A percentile compares a stretch with the other conserved stretches of the same genome.
These are phyloP conservation scores for Heloderma charlesbogerti DNA, from an alignment of 2,113 vertebrate species.

Conservation along the genomic window DNA sequence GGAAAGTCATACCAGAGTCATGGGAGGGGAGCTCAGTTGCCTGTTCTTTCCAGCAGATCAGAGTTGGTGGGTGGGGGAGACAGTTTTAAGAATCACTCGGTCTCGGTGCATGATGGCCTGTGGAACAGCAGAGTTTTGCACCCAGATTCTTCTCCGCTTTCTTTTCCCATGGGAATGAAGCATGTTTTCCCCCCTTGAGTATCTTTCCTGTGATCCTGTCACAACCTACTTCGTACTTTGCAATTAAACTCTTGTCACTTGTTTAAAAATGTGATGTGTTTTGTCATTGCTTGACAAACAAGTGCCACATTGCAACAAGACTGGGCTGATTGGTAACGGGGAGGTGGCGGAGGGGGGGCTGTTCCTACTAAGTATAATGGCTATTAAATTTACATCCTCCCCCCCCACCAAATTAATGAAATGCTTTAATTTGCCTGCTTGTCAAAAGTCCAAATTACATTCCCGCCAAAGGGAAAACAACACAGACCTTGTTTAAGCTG, in stretches of 20 bases:
- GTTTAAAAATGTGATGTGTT: slow-evolving; percentile 60
- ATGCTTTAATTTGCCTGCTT: slow-evolving; percentile 52
- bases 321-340: slow-evolving; percentile 64
- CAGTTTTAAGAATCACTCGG: neutral
- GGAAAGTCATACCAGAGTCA: neutral
- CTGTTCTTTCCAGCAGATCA: accelerated
- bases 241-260: slow-evolving; percentile 66
- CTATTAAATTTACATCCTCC: slow-evolving; percentile 25
- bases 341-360: slow-evolving; percentile 20
- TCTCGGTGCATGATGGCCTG: slow-evolving; percentile 25
- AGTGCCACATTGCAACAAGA: slow-evolving; percentile 76
- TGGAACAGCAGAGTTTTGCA: slow-evolving; percentile 1
- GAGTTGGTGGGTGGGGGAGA: neutral
- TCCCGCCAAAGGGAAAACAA: slow-evolving; percentile 25
- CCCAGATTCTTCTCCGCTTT: slow-evolving; percentile 19
- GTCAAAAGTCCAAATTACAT: slow-evolving; percentile 43
- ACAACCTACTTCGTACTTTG: slow-evolving; percentile 64
- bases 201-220: slow-evolving; percentile 58
- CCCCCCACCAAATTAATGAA: slow-evolving; percentile 70
- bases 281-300: slow-evolving; percentile 74
- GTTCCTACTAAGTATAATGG: slow-evolving; percentile 49
- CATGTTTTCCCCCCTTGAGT: slow-evolving; percentile 47
- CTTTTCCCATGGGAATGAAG: slow-evolving; percentile 41
- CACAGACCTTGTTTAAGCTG: slow-evolving; percentile 26
- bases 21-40: neutral